Evolutionary conservation across 2,888 invertebrate genomes (phyloP).

Genomic region (Caenorhabditis sp.): DNA sequence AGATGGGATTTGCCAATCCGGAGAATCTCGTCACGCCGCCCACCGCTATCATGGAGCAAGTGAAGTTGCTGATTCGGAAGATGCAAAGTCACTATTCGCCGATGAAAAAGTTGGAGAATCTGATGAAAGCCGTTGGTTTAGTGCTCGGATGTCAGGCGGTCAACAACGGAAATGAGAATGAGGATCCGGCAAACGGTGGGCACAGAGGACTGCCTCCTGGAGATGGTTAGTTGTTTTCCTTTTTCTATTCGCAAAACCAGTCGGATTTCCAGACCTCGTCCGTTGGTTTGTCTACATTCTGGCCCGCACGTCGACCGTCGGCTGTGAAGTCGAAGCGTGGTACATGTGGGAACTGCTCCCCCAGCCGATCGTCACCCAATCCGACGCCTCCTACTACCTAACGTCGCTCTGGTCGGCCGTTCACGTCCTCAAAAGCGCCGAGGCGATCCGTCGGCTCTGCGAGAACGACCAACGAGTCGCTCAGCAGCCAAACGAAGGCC

Average conservation of each 20-base stretch:
- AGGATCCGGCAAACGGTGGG: too few species aligned
- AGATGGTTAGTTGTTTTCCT: conserved; percentile 57
- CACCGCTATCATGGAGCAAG: conserved; percentile 84
- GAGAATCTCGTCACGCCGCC: conserved; percentile 50
- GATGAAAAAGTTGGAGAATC: conserved; percentile 91
- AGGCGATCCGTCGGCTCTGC: conserved; percentile 67
- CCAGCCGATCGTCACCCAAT: conserved; percentile 85
- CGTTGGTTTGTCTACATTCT: conserved; percentile 93
- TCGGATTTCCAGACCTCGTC: conserved; percentile 86
- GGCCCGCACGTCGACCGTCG: conserved; percentile 90
- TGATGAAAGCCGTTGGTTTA: conserved; percentile 79
- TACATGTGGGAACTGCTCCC: conserved; percentile 95
- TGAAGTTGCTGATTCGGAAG: conserved; percentile 85
- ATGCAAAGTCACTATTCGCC: conserved; percentile 94
- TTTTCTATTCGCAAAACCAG: neutral
- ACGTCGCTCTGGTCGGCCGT: conserved; percentile 94
- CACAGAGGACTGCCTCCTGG: conserved; percentile 56
- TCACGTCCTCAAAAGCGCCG: conserved; percentile 87
- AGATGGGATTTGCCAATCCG: conserved; percentile 80
- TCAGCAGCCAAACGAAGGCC: conserved; percentile 23
- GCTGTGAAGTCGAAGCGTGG: conserved; percentile 94
- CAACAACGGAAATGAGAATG: conserved; percentile 36
- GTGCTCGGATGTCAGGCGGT: conserved; percentile 55
- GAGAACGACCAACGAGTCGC: conserved; percentile 42
- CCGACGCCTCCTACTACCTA: conserved; percentile 94